Evolutionary conservation across 1,140 invertebrate species (phyloP).

Genomic region (Cepaea nemoralis): DNA sequence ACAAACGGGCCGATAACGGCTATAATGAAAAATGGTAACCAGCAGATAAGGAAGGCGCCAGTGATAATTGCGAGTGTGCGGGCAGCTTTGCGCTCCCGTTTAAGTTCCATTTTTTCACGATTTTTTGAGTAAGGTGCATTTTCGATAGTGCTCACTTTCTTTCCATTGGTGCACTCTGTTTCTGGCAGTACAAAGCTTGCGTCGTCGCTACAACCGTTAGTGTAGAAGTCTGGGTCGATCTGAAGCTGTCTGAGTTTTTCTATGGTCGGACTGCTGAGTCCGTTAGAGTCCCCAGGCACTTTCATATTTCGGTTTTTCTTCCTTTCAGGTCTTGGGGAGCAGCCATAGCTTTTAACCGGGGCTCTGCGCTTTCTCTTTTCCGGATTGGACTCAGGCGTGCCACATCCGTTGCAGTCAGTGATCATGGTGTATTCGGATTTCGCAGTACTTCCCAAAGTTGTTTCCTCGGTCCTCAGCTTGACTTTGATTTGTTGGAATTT

Average conservation of each 20-base stretch:
- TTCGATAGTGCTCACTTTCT: conserved; percentile 21
- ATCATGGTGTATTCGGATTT: conserved; percentile 50
- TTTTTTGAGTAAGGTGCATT: conserved; percentile 35
- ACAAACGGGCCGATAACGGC: conserved; percentile 67
- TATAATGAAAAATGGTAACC: conserved; percentile 72
- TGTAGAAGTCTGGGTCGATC: conserved; percentile 49
- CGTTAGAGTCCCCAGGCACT: conserved; percentile 5
- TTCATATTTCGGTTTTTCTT: conserved; percentile 27
- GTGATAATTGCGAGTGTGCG: conserved; percentile 74
- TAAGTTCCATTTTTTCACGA: conserved; percentile 71
- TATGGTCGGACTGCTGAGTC: not conserved
- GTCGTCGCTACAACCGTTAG: conserved; percentile 46
- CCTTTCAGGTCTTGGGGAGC: conserved; percentile 25
- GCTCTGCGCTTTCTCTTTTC: conserved; percentile 26
- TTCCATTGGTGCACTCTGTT: conserved; percentile 36
- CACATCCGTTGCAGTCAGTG: conserved; percentile 49
- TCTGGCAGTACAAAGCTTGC: conserved; percentile 51
- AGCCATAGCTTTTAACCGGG: conserved; percentile 35
- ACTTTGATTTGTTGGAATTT: conserved; percentile 52
- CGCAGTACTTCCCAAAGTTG: conserved; percentile 39
- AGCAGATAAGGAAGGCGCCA: conserved; percentile 70
- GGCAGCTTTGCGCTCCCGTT: conserved; percentile 73
- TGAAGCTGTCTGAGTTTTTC: conserved; percentile 13
- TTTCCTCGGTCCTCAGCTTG: conserved; percentile 36
- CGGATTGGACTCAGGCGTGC: not conserved